Evolutionary conservation across 2,888 invertebrate genomes (phyloP).

Genomic region (Cheilosia pagana): DNA sequence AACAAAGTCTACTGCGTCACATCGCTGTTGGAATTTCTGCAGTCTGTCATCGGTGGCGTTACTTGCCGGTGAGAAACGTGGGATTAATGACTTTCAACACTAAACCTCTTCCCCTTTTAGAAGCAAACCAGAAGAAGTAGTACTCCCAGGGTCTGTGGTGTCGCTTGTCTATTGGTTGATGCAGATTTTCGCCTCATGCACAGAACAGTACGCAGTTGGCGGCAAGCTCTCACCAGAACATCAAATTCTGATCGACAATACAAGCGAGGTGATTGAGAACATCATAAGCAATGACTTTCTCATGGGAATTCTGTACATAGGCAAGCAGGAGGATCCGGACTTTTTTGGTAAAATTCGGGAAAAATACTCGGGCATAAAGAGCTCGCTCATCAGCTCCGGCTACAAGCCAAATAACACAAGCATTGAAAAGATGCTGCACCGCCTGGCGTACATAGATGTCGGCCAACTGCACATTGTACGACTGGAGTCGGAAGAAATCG

Average conservation of each 20-base stretch:
- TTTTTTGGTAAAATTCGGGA: conserved; percentile 87
- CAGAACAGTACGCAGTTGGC: conserved; percentile 80
- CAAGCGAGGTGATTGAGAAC: conserved; percentile 87
- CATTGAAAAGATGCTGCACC: conserved; percentile 80
- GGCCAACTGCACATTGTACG: conserved; percentile 80
- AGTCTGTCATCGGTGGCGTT: conserved; percentile 87
- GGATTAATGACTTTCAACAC: neutral
- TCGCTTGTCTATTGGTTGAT: conserved; percentile 92
- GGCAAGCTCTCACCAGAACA: conserved; percentile 80
- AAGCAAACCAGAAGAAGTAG: conserved; percentile 94
- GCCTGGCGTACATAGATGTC: conserved; percentile 81
- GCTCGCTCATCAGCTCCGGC: conserved; percentile 80
- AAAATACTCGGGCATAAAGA: conserved; percentile 86
- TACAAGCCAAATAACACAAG: conserved; percentile 78
- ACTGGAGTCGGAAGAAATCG: conserved; percentile 85
- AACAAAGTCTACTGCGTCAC: conserved; percentile 94
- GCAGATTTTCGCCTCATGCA: conserved; percentile 86
- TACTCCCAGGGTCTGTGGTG: conserved; percentile 92
- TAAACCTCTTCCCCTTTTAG: conserved; percentile 82
- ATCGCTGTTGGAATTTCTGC: conserved; percentile 93
- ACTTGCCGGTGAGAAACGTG: conserved; percentile 83
- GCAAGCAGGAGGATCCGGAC: conserved; percentile 92
- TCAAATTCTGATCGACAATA: conserved; percentile 88
- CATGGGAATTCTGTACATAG: conserved; percentile 92
- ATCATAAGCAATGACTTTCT: conserved; percentile 90